These are phyloP conservation scores for Pituophis catenifer DNA, from an alignment of 2,113 vertebrate genomes.

Conservation along the genomic window DNA sequence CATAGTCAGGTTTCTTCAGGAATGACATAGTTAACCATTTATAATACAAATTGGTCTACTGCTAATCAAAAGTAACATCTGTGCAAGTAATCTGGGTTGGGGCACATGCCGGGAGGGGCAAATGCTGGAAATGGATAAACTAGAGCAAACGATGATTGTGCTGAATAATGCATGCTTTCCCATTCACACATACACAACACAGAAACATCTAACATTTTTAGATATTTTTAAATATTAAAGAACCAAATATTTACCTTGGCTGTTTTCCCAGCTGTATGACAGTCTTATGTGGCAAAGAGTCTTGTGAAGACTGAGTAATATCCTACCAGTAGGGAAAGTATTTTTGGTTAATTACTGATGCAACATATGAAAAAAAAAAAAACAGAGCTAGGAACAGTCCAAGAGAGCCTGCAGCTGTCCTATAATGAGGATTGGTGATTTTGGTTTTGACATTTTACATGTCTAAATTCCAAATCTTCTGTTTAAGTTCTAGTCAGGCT, in stretches of 20 bases:
- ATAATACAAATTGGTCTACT: neutral
- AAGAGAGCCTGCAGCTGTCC: neutral
- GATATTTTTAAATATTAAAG: constrained; percentile 14
- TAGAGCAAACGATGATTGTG: neutral
- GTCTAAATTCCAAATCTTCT: neutral
- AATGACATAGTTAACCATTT: neutral
- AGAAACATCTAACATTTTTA: neutral
- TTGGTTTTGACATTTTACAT: neutral
- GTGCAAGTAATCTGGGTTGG: neutral
- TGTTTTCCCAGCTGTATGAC: constrained; percentile 70
- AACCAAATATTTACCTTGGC: constrained; percentile 75
- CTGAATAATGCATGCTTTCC: neutral
- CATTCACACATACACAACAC: neutral
- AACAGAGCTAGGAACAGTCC: neutral
- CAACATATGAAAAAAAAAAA: neutral
- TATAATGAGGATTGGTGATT: neutral
- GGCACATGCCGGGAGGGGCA: neutral
- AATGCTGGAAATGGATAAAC: neutral
- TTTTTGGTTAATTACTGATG: constrained; percentile 40
- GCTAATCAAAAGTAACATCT: neutral
- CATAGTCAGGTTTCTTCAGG: neutral
- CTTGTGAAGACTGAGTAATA: constrained; percentile 79
- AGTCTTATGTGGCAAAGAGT: constrained; percentile 79
- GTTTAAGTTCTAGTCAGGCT: neutral
- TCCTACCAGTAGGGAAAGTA: constrained; percentile 72